phyloP scores from a whole-genome alignment of 2,888 invertebrate genomes.

The Philereme transversata region DNA sequence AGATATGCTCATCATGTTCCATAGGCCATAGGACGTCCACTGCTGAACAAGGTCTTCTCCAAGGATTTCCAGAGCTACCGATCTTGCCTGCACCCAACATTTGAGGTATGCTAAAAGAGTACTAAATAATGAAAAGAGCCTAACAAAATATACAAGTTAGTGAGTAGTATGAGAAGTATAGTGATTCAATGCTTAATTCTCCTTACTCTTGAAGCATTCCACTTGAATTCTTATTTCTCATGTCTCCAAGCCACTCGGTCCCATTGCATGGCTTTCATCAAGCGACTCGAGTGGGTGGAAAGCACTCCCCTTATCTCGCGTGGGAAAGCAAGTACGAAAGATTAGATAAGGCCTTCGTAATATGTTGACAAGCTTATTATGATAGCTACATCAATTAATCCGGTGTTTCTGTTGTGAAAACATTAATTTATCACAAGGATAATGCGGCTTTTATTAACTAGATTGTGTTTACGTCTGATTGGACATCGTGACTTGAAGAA shows the following conservation, averaged over 20 bases:
- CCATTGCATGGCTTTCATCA: conserved; percentile 15
- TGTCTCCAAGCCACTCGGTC: conserved; percentile 1
- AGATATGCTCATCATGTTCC: too few relatives aligned
- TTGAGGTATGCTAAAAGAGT: too few relatives aligned
- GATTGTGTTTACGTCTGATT: not conserved
- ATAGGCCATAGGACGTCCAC: too few relatives aligned
- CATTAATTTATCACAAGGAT: too few relatives aligned
- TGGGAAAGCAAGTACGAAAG: conserved; percentile 61
- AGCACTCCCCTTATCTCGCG: conserved; percentile 57
- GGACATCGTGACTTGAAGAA: not conserved
- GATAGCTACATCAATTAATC: conserved; percentile 22
- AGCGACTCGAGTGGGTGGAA: conserved; percentile 36
- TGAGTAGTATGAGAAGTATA: too few relatives aligned
- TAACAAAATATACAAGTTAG: too few relatives aligned
- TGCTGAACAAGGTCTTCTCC: too few relatives aligned
- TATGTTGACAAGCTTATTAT: conserved; percentile 32
- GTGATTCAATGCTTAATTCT: too few relatives aligned
- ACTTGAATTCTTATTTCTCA: conserved; percentile 15
- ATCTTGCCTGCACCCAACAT: too few relatives aligned
- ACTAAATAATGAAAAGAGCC: too few relatives aligned
- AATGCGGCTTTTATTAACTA: too few relatives aligned
- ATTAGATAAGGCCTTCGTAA: conserved; percentile 52
- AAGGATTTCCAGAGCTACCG: too few relatives aligned
- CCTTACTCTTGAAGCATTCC: not conserved
- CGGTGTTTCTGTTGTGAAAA: not conserved